A percentile compares a stretch with the other conserved stretches of the same genome.
Evolutionary conservation across 2,113 vertebrate species (phyloP).

Genomic region (Hiodon tergisus): DNA sequence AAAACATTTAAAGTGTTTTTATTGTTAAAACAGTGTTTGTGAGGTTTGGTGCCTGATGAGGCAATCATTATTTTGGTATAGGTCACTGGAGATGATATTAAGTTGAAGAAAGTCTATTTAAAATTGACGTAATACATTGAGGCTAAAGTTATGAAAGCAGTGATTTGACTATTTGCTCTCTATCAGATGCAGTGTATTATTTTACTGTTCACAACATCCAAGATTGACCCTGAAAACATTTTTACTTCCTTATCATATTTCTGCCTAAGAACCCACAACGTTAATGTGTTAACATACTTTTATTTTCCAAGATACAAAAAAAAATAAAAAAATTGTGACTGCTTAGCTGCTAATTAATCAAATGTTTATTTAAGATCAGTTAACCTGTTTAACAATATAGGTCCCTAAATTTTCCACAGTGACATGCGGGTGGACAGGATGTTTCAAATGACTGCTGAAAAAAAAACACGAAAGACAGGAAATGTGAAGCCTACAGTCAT

Average conservation of each 20-base stretch:
- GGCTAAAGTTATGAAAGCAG: too few species aligned
- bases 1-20: neutral
- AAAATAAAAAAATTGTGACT: conserved; percentile 21
- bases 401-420: conserved; percentile 5
- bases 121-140: too few species aligned
- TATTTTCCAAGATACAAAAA: conserved; percentile 19
- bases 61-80: neutral
- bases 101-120: neutral
- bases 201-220: neutral
- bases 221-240: neutral
- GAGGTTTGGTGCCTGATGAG: neutral
- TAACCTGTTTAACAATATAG: conserved; percentile 10
- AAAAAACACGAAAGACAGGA: conserved; percentile 17
- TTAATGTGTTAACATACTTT: conserved; percentile 20
- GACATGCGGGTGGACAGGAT: conserved; percentile 1
- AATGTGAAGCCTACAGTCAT: conserved; percentile 3
- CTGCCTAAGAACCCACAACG: neutral
- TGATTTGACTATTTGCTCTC: too few species aligned
- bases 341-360: conserved; percentile 13
- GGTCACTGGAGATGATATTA: neutral
- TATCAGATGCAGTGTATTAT: neutral
- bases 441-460: conserved; percentile 9
- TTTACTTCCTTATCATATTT: neutral
- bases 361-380: conserved; percentile 22
- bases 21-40: conserved; percentile 1